Conservation (phyloP, 2,113 vertebrate genomes). For the Salvelinus sp. region DNA sequence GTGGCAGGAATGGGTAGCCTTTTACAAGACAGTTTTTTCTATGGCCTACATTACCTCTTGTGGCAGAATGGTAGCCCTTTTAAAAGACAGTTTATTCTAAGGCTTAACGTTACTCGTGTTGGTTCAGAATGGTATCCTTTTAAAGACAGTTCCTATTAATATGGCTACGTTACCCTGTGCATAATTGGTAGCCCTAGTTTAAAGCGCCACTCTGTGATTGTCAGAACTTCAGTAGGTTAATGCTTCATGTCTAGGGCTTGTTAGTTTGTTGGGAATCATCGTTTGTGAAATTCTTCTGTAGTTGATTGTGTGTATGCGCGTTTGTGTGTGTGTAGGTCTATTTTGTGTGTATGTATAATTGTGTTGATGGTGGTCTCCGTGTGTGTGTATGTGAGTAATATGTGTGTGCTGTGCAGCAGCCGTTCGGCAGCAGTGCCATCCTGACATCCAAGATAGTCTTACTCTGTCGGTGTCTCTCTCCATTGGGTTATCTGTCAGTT, state of each 20-base stretch:
- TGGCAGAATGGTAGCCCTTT: too few species aligned
- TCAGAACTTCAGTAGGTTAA: too few species aligned
- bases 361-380: neutral
- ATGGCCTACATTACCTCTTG: too few species aligned
- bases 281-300: neutral
- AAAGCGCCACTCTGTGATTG: too few species aligned
- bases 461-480: constrained; percentile 8
- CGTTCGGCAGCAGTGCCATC: neutral
- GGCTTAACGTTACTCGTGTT: too few species aligned
- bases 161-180: too few species aligned
- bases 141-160: too few species aligned
- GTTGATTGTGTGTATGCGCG: neutral
- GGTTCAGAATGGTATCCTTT: too few species aligned
- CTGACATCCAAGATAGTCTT: constrained; percentile 10
- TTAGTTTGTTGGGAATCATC: neutral
- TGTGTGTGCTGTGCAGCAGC: constrained; percentile 11
- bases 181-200: too few species aligned
- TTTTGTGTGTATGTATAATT: neutral
- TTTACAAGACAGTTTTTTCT: too few species aligned
- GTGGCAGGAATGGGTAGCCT: too few species aligned
- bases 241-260: neutral
- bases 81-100: too few species aligned
- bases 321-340: neutral
- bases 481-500: constrained; percentile 36
- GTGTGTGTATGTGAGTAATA: neutral